Evolutionary conservation across 2,797 vertebrate genomes (phyloP).

Genomic region (Sciurus carolinensis): DNA sequence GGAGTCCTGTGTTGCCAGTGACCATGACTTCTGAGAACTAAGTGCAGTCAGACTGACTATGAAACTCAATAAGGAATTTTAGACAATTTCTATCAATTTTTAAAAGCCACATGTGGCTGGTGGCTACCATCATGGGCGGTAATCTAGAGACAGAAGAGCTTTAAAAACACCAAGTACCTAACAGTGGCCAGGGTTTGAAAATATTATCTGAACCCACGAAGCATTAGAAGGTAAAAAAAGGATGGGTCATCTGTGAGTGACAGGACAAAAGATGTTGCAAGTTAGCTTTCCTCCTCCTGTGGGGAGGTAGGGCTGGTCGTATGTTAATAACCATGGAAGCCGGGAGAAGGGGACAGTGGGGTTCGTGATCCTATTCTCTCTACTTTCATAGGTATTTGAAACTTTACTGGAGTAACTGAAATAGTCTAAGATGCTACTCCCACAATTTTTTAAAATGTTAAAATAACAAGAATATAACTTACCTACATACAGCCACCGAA

Average conservation of each 20-base stretch:
- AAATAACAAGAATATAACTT: conserved; percentile 86
- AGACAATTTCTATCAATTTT: background rate
- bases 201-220: background rate
- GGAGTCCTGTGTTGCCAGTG: background rate
- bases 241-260: background rate
- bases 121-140: background rate
- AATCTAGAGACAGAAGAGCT: background rate
- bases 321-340: background rate
- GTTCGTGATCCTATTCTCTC: background rate
- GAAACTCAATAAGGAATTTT: background rate
- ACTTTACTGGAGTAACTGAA: conserved; percentile 36
- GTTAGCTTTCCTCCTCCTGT: too few relatives aligned
- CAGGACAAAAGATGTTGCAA: background rate
- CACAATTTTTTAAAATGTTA: background rate
- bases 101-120: background rate
- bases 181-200: background rate
- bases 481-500: conserved; percentile 99
- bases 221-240: background rate
- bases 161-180: background rate
- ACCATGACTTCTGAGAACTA: background rate
- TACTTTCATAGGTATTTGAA: background rate
- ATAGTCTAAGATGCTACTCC: conserved; percentile 1
- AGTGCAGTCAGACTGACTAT: background rate
- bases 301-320: accelerated
- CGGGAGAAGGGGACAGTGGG: too few relatives aligned